Evolutionary conservation across 2,888 invertebrate genomes (phyloP), one percentile per base, ranked within the genome.

Genomic region (Amiota communis): DNA sequence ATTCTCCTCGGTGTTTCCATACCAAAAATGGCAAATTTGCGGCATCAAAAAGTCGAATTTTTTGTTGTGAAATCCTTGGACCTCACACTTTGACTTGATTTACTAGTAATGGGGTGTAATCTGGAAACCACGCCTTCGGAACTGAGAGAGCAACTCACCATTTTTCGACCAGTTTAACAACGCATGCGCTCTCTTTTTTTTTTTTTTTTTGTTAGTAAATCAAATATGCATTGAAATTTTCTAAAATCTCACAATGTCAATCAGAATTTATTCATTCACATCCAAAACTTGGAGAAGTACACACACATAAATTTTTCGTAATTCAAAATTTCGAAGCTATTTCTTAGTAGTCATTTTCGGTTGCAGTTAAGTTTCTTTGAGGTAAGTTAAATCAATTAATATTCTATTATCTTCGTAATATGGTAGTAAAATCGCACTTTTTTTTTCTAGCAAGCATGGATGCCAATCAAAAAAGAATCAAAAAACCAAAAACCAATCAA

Each of bases 11-110:
- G 11, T 59, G 17, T 20, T 20, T n/a, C 67, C 53, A 51, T 47
- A 61, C 17, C 61, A 49, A 17, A 79, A 80, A 84, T 75, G 80
- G 76, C 84, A 87, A 86, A 87, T 87, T 87, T 87, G 86, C 78
- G 87, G 82, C 88, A 87, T 88, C 87, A 88, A 87, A 87, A 88
- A 88, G 87, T 88, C 88, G 87, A 82, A 80, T 87, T 88, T 88
- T 87, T 87, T 87, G 72, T 71, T 76, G 79, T 68, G 80, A 80
- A 76, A 78, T 81, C 84, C 81, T 81, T 84, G 78, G 59, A 67
- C 70, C 65, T 67, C 49, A 13, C 47, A 70, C n/a, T 9, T 0
- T 36, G 36, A 36, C 3, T 36, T 36, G 36, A 36, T 36, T 36
- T 36, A 36, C 36, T 36, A 36, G 36, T 71, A 36, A 56, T 72